A percentile compares a stretch with the other conserved stretches of the same genome.
Evolutionary conservation across 2,797 vertebrate genomes (phyloP).

Genomic region (Limnodromus scolopaceus): DNA sequence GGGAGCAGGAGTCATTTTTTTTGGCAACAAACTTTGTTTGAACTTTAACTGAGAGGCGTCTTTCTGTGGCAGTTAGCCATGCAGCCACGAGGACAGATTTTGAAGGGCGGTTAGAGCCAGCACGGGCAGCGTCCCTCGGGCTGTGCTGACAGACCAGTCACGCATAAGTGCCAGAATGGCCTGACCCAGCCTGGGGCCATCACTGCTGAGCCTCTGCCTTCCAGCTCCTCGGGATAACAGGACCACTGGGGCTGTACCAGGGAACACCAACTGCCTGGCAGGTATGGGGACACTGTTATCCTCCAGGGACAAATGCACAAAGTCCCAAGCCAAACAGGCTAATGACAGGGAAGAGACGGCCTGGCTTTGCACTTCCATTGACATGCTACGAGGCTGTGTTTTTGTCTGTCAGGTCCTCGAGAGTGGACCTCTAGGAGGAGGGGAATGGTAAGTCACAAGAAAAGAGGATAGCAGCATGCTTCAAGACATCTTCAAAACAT

Average conservation of each 20-base stretch:
- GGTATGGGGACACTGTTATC: not conserved
- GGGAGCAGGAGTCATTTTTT: not conserved
- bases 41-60: not conserved
- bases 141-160: not conserved
- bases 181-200: not conserved
- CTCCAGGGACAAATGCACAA: not conserved
- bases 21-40: conserved; percentile 14
- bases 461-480: not conserved
- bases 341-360: not conserved
- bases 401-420: not conserved
- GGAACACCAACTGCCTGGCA: not conserved
- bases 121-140: not conserved
- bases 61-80: not conserved
- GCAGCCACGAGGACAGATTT: not conserved
- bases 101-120: not conserved
- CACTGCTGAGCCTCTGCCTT: not conserved
- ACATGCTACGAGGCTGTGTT: rapidly evolving
- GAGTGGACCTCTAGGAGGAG: not conserved
- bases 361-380: not conserved
- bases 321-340: not conserved
- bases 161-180: not conserved
- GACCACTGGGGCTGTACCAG: not conserved
- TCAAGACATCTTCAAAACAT: not conserved
- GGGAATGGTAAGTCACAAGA: not conserved
- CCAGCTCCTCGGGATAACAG: not conserved